A percentile compares a stretch with the other conserved stretches of the same genome.
Conservation (phyloP, 2,113 vertebrate genomes). For the Pithys albifrons region DNA sequence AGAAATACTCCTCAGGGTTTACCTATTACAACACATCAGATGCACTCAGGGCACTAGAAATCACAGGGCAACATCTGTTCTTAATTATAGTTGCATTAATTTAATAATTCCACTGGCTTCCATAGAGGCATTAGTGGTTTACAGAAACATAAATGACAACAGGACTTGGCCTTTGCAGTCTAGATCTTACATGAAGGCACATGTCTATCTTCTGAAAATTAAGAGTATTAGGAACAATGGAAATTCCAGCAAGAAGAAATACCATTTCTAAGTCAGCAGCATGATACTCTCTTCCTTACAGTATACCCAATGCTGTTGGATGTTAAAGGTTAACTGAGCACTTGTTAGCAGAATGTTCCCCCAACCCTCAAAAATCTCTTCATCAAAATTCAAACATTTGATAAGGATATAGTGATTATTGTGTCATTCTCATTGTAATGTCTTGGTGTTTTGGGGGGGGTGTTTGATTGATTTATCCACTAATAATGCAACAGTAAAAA, state of each 20-base stretch:
- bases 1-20: neutral
- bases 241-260: neutral
- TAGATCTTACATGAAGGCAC: neutral
- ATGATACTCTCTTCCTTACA: neutral
- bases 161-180: neutral
- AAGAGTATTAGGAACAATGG: neutral
- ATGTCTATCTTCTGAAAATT: neutral
- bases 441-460: neutral
- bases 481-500: neutral
- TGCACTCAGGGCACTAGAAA: neutral
- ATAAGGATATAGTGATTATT: neutral
- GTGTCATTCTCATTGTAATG: neutral
- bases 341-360: neutral
- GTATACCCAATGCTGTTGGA: neutral
- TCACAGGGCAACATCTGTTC: neutral
- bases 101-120: neutral
- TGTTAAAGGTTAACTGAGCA: neutral
- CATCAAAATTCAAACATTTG: neutral
- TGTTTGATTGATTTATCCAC: neutral
- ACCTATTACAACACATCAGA: neutral
- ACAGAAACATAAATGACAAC: neutral
- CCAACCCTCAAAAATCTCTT: neutral
- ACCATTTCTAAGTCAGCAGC: neutral
- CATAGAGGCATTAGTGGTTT: neutral
- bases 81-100: conserved; percentile 2